Percentiles rank a stretch among this genome's conserved stretches.
phyloP scores from a whole-genome alignment of 2,888 invertebrate species.

The Noctua janthe region DNA sequence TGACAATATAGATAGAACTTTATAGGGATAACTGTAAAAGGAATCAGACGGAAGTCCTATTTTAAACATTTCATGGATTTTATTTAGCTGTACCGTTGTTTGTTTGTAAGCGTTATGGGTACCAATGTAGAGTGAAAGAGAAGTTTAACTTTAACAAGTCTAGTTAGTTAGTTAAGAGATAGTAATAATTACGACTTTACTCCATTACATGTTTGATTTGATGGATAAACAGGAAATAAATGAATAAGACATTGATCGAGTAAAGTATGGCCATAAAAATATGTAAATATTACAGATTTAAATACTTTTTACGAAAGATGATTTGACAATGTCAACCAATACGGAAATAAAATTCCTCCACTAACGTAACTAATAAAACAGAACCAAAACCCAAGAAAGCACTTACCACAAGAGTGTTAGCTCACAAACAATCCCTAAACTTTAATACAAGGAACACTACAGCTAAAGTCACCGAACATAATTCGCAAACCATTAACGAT shows the following conservation, averaged over 20 bases:
- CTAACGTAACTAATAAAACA: neutral
- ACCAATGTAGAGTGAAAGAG: constrained; percentile 10
- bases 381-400: constrained; percentile 14
- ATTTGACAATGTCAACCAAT: neutral
- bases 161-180: neutral
- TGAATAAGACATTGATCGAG: rapidly evolving
- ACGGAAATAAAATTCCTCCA: neutral
- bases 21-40: constrained; percentile 30
- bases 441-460: constrained; percentile 41
- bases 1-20: constrained; percentile 24
- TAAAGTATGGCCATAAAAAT: neutral
- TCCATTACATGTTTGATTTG: neutral
- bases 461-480: constrained; percentile 53
- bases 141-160: neutral
- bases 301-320: neutral
- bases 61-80: constrained; percentile 36
- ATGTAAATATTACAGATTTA: neutral
- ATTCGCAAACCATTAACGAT: constrained; percentile 71
- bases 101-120: constrained; percentile 24
- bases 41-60: constrained; percentile 6
- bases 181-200: neutral
- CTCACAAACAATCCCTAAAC: constrained; percentile 34
- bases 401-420: constrained; percentile 34
- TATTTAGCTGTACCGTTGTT: constrained; percentile 15
- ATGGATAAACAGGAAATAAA: neutral